Evolutionary conservation across 1,140 invertebrate genomes (phyloP), one percentile per base, ranked within the genome.

Genomic region (Leucophenga varia): DNA sequence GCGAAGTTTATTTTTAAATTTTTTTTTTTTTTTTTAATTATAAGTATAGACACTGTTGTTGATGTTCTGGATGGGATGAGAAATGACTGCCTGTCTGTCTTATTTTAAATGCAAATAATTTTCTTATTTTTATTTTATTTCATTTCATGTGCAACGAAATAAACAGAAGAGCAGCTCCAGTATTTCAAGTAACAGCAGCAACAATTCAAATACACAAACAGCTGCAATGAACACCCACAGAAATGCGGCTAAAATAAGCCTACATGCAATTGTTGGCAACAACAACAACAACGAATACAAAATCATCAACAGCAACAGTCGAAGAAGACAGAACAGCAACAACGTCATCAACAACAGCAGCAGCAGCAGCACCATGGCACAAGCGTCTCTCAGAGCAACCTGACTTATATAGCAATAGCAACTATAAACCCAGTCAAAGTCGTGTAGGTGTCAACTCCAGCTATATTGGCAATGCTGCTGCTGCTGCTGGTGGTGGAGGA

Each of bases 231-330:
- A 68, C 68, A 72, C 64, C 69, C 69, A 72, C 68, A 72, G 60
- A 52, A 65, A 53, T 49, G 55, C 64, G 55, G 54, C 55, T 32
- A 72, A 69, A 69, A 64, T 72, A 65, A 72, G 69, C 69, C 69
- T 72, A 72, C 68, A 72, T 72, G 61, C 69, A 67, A 72, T 72
- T 72, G 69, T 72, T 63, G 69, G 64, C 55, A 55, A 56, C 51
- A 21, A 47, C 59, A 52, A 42, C 59, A 43, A 18, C 25, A 38
- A 34, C 20, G 13, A n/a, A 10, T 4, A 20, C 36, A 25, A 21
- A 31, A 34, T 30, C 44, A 41, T 19, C 42, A 45, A 20, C 60
- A 55, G 10, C 65, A 48, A n/a, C 52, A 55, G n/a, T n/a, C n/a
- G n/a, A n/a, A n/a, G n/a, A n/a, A n/a, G n/a, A n/a, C n/a, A n/a